Evolutionary conservation across 2,113 vertebrate species (phyloP).

Genomic region (Danio rerio): GRCz12tu NC_133183.1:7195001-7195500

Average conservation of each 20-base stretch:
- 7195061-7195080: too few relatives aligned
- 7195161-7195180: background rate
- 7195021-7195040: too few relatives aligned
- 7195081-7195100: too few relatives aligned
- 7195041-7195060: too few relatives aligned
- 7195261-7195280: background rate
- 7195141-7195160: background rate
- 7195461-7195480: conserved; percentile 34
- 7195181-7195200: background rate
- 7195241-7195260: background rate
- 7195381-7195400: background rate
- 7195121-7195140: too few relatives aligned
- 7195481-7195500: background rate
- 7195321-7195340: background rate
- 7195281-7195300: background rate
- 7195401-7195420: conserved; percentile 21
- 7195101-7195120: too few relatives aligned
- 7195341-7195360: conserved; percentile 11
- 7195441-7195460: conserved; percentile 14
- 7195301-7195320: background rate
- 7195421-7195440: background rate
- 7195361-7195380: conserved; percentile 36
- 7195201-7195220: background rate
- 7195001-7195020: too few relatives aligned
- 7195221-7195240: background rate